Conservation (phyloP, 2,888 invertebrate genomes). For the Phytoseiulus persimilis region DNA sequence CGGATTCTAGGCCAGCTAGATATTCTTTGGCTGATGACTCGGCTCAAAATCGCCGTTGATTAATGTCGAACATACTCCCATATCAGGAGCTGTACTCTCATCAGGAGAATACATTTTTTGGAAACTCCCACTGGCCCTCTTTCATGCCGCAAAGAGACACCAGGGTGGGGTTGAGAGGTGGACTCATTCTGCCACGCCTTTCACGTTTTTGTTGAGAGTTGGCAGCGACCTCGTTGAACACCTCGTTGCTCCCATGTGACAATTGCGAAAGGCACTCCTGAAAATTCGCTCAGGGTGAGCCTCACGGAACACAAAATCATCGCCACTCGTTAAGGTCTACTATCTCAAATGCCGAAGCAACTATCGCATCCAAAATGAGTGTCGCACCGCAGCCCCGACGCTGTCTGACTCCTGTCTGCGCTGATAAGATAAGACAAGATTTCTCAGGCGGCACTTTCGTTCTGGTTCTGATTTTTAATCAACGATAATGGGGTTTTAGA, state of each 20-base stretch:
- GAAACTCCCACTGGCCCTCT: constrained; percentile 31
- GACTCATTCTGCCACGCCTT: constrained; percentile 8
- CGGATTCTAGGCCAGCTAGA: neutral
- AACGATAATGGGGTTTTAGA: neutral
- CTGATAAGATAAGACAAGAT: neutral
- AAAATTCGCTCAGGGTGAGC: neutral
- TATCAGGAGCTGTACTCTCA: too few species aligned
- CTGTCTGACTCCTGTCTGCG: neutral
- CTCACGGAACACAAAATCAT: neutral
- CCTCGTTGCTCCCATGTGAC: constrained; percentile 36
- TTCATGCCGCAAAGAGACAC: constrained; percentile 27
- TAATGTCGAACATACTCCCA: too few species aligned
- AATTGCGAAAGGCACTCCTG: constrained; percentile 31
- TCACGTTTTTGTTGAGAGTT: neutral
- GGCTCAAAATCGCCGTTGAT: too few species aligned
- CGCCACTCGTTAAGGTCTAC: neutral
- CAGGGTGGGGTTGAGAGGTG: constrained; percentile 30
- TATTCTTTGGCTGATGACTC: neutral
- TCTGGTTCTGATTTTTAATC: neutral
- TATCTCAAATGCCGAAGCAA: neutral
- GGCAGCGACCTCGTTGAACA: constrained; percentile 29
- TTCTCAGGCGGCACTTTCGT: neutral
- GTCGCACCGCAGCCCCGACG: neutral
- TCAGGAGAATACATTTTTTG: neutral
- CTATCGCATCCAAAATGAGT: neutral